phyloP scores from a whole-genome alignment of 2,113 vertebrate genomes.

The Martes martes region DNA sequence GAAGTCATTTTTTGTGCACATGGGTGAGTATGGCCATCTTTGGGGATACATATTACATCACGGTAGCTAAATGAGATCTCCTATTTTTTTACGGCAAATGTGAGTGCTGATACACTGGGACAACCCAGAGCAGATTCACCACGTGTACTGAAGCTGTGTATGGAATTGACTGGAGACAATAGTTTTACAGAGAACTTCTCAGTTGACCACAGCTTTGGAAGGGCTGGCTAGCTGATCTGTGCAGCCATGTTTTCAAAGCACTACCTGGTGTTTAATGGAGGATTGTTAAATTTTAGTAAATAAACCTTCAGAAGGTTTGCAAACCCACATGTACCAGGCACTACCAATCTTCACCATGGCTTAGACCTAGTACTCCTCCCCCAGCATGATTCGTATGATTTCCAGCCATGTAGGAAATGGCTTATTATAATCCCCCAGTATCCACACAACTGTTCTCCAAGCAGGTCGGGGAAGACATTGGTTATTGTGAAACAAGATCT shows the following conservation, averaged over 20 bases:
- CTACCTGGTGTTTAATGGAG: neutral
- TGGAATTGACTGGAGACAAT: neutral
- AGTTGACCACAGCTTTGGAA: neutral
- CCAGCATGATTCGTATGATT: neutral
- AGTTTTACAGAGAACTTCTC: neutral
- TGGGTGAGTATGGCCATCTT: neutral
- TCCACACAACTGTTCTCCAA: neutral
- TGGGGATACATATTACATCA: neutral
- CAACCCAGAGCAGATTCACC: neutral
- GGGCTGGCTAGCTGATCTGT: neutral
- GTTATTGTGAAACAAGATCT: neutral
- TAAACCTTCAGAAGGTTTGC: neutral
- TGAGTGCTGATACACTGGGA: neutral
- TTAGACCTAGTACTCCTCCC: neutral
- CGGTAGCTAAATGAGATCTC: neutral
- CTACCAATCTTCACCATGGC: neutral
- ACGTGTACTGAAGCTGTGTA: neutral
- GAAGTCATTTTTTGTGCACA: neutral
- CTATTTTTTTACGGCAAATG: neutral
- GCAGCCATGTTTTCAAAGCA: neutral
- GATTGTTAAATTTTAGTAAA: neutral
- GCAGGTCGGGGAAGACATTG: neutral
- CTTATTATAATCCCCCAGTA: neutral
- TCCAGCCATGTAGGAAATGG: neutral
- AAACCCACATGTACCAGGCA: neutral